These are phyloP conservation scores for Troglohyphantes excavatus DNA, from an alignment of 2,888 invertebrate genomes.

Conservation along the genomic window DNA sequence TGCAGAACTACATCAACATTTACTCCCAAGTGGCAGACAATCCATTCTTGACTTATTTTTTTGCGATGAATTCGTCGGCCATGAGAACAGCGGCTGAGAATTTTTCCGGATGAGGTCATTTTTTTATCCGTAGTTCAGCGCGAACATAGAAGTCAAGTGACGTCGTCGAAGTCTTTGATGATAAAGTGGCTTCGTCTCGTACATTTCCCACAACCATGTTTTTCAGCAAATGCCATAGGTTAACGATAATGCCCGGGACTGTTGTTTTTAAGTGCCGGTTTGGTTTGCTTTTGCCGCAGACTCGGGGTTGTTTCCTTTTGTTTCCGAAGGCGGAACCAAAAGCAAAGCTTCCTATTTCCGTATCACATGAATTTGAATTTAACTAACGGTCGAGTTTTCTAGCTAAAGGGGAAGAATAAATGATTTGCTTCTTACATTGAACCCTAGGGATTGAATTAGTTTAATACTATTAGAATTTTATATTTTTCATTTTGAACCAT, in stretches of 20 bases:
- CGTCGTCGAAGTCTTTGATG: slow-evolving; percentile 47
- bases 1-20: slow-evolving; percentile 3
- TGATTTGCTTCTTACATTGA: too few relatives aligned
- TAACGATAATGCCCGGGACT: slow-evolving; percentile 61
- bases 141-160: slow-evolving; percentile 31
- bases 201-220: slow-evolving; percentile 49
- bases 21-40: not conserved
- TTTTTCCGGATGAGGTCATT: slow-evolving; percentile 25
- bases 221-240: slow-evolving; percentile 47
- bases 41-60: not conserved
- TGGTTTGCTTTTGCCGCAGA: slow-evolving; percentile 11
- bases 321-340: not conserved
- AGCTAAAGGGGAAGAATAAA: not conserved
- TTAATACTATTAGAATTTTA: too few relatives aligned
- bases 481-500: too few relatives aligned
- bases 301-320: slow-evolving; percentile 13
- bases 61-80: slow-evolving; percentile 1
- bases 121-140: slow-evolving; percentile 12
- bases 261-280: slow-evolving; percentile 31
- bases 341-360: slow-evolving; percentile 21
- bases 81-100: not conserved
- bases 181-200: slow-evolving; percentile 36
- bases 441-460: too few relatives aligned
- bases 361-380: slow-evolving; percentile 15
- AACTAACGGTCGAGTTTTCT: not conserved